Percentiles rank a stretch among this genome's conserved stretches.
Evolutionary conservation across 37 sponge, comb jelly and placozoan species (phyloP).

Genomic region (Halichondria panicea): DNA sequence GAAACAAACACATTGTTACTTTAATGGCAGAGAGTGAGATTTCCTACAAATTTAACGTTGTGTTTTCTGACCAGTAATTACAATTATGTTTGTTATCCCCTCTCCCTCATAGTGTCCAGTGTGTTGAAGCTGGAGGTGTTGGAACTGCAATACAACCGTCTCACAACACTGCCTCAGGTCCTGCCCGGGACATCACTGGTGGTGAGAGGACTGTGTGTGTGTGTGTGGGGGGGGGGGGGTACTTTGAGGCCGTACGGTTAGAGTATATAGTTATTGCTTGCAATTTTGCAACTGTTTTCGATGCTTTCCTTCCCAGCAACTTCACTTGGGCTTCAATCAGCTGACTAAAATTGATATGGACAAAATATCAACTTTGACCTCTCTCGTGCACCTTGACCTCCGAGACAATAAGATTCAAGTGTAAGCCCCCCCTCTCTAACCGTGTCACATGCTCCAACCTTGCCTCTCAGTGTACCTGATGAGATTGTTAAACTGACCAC

Average conservation of each 20-base stretch:
- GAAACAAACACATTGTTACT: not conserved
- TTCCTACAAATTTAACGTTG: no score
- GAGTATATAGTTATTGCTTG: not conserved
- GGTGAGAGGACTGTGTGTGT: slow-evolving; percentile 13
- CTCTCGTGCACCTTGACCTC: slow-evolving; percentile 63
- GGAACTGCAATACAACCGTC: slow-evolving; percentile 36
- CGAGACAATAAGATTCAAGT: slow-evolving; percentile 69
- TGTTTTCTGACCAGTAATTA: no score
- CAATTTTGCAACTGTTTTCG: not conserved
- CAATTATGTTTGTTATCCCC: not conserved
- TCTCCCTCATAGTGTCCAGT: slow-evolving; percentile 21
- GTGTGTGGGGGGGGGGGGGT: not conserved
- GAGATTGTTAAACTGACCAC: slow-evolving; percentile 29
- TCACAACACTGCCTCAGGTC: slow-evolving; percentile 26
- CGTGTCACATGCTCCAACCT: not conserved
- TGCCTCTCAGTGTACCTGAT: slow-evolving; percentile 62
- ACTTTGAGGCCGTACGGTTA: no score
- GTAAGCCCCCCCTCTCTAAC: slow-evolving; percentile 3
- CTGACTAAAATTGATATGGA: slow-evolving; percentile 21
- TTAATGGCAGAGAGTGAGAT: no score
- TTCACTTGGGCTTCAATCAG: slow-evolving; percentile 60
- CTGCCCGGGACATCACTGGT: slow-evolving; percentile 18
- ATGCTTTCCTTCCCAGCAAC: slow-evolving; percentile 28
- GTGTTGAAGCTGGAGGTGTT: slow-evolving; percentile 20
- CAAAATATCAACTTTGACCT: slow-evolving; percentile 14